Conservation (phyloP, 2,888 invertebrate genomes). For the Diabrotica balteata region DNA sequence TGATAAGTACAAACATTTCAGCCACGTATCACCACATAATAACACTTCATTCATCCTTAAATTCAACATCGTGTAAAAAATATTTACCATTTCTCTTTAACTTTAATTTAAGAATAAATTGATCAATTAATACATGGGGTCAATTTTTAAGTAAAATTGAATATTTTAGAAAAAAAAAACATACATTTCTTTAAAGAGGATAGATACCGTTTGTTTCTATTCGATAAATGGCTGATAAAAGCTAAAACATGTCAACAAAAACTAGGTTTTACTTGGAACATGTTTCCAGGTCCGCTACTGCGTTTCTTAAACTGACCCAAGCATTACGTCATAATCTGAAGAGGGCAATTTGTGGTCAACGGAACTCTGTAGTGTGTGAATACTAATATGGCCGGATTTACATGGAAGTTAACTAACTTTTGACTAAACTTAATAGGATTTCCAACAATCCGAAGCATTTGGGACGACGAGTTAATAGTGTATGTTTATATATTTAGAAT, state of each 20-base stretch:
- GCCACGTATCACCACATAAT: too few relatives aligned
- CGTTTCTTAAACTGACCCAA: slow-evolving; percentile 12
- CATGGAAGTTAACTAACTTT: slow-evolving; percentile 17
- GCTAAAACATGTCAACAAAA: too few relatives aligned
- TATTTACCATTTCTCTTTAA: not conserved
- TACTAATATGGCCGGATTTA: slow-evolving; percentile 12
- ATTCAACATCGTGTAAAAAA: not conserved
- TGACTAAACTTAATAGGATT: slow-evolving; percentile 12
- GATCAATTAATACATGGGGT: too few relatives aligned
- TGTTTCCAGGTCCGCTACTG: not conserved
- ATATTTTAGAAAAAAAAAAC: too few relatives aligned
- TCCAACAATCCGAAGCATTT: slow-evolving; percentile 9
- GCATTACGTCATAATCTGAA: slow-evolving; percentile 17
- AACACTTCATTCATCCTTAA: too few relatives aligned
- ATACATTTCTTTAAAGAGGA: too few relatives aligned
- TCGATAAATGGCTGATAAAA: too few relatives aligned
- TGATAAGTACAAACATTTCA: too few relatives aligned
- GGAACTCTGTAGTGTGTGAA: slow-evolving; percentile 12
- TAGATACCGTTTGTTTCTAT: too few relatives aligned
- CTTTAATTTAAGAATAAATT: too few relatives aligned
- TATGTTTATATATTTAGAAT: not conserved
- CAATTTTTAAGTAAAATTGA: too few relatives aligned
- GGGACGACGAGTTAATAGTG: slow-evolving; percentile 1
- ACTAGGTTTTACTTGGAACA: too few relatives aligned
- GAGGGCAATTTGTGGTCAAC: slow-evolving; percentile 16